These are phyloP conservation scores for Aromia moschata DNA, from an alignment of 2,888 invertebrate species.

Conservation along the genomic window DNA sequence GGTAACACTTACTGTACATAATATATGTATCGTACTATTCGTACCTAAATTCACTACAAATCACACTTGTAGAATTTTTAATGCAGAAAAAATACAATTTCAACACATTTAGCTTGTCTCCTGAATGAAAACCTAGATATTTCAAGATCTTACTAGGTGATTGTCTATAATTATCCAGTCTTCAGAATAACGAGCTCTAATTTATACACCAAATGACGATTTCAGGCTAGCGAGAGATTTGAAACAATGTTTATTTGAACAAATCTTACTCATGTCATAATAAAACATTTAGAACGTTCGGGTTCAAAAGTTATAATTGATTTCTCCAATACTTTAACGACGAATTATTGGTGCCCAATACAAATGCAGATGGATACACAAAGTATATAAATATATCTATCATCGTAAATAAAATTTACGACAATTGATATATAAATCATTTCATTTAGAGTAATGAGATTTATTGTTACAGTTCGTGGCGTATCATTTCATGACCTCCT, in stretches of 20 bases:
- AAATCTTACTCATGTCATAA: conserved; percentile 8
- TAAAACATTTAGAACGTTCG: conserved; percentile 18
- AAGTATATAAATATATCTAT: conserved; percentile 34
- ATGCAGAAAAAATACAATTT: no score
- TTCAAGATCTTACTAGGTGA: no score
- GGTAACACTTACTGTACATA: no score
- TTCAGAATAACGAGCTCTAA: not conserved
- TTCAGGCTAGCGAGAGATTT: not conserved
- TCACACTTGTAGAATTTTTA: no score
- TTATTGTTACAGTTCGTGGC: conserved; percentile 15
- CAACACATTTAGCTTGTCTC: no score
- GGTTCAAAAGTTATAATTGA: conserved; percentile 24
- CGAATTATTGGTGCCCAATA: conserved; percentile 15
- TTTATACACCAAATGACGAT: not conserved
- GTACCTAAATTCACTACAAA: no score
- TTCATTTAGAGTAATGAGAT: conserved; percentile 43
- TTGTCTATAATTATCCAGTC: not conserved
- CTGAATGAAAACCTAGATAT: no score
- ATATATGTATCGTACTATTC: no score
- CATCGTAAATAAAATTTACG: conserved; percentile 44
- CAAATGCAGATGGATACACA: conserved; percentile 8
- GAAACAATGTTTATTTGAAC: conserved; percentile 9
- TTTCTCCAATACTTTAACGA: conserved; percentile 21
- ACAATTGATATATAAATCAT: conserved; percentile 46
- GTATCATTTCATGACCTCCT: conserved; percentile 16